Conservation (phyloP, 1,140 invertebrate species). For the Phocides pigmalion region DNA sequence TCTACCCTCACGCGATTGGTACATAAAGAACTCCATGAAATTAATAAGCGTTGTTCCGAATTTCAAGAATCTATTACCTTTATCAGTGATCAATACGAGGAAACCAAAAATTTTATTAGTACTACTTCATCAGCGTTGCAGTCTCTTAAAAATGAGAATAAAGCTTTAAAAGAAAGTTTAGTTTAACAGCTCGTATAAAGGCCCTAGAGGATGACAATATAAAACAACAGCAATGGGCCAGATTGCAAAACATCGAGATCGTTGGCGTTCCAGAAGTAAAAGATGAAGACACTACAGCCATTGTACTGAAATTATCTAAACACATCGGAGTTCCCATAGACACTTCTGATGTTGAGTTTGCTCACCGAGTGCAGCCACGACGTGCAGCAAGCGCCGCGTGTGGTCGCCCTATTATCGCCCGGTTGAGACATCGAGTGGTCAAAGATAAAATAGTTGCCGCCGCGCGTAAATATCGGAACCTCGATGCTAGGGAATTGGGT, state of each 20-base stretch:
- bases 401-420: slow-evolving; percentile 30
- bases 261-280: slow-evolving; percentile 26
- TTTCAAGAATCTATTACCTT: slow-evolving; percentile 19
- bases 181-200: slow-evolving; percentile 1
- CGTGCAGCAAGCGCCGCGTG: slow-evolving; percentile 6
- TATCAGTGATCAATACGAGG: slow-evolving; percentile 8
- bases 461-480: slow-evolving; percentile 20
- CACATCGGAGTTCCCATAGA: slow-evolving; percentile 19
- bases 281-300: slow-evolving; percentile 8
- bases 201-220: slow-evolving; percentile 8
- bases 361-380: slow-evolving; percentile 32
- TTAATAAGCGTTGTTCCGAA: slow-evolving; percentile 4
- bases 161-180: background rate
- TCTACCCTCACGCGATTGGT: slow-evolving; percentile 1
- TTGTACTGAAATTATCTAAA: slow-evolving; percentile 14
- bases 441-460: slow-evolving; percentile 35
- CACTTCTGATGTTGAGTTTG: slow-evolving; percentile 26
- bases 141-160: slow-evolving; percentile 2
- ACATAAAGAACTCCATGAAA: slow-evolving; percentile 6
- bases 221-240: slow-evolving; percentile 31
- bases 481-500: slow-evolving; percentile 13
- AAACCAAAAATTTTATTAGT: slow-evolving; percentile 8
- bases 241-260: slow-evolving; percentile 33
- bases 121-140: background rate
- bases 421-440: slow-evolving; percentile 6